Evolutionary conservation across 2,888 invertebrate species (phyloP), one percentile per base, ranked within the genome.

Genomic region (Xylota sylvarum): DNA sequence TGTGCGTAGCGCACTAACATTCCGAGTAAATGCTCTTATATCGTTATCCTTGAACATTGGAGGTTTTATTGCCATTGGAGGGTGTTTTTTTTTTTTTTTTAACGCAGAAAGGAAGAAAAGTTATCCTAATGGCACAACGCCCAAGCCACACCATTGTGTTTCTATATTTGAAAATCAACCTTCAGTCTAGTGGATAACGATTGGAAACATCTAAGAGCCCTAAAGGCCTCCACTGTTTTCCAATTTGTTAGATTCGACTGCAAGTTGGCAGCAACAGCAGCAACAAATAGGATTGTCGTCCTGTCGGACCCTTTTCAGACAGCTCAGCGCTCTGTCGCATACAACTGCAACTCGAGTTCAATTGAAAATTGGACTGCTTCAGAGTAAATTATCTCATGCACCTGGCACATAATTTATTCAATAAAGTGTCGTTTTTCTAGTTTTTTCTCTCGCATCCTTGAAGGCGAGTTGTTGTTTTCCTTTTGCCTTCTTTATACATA

Each of bases 371-470:
- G 79, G 74, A 79, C 84, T 70, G 40, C 50, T 74, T 37, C 27
- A 10, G 40, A 70, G 62, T 74, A 43, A 48, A 69, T 74, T 74
- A 69, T 79, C 56, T 70, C 64, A 56, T 73, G 74, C 84, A 85
- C 64, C 80, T 85, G 80, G 70, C 74, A 76, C 43, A 85, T 80
- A 74, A 85, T 85, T 85, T 76, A 80, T 85, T 74, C 84, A 79
- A 80, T 56, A 84, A 74, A 78, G 58, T 80, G 56, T 85, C 64
- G 80, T 69, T 74, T 80, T 74, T 65, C 70, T 74, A 56, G 46
- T 40, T 55, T 74, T 14, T 32, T 43, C 40, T 27, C 30, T 62
- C 4, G 43, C 35, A 74, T 74, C 56, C 48, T 85, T 64, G 78
- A 73, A 62, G 65, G 4, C 52, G 67, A 76, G 40, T 50, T 65